Evolutionary conservation across 2,888 invertebrate genomes (phyloP), one percentile per base, ranked within the genome.

Genomic region (Nowickia ferox): DNA sequence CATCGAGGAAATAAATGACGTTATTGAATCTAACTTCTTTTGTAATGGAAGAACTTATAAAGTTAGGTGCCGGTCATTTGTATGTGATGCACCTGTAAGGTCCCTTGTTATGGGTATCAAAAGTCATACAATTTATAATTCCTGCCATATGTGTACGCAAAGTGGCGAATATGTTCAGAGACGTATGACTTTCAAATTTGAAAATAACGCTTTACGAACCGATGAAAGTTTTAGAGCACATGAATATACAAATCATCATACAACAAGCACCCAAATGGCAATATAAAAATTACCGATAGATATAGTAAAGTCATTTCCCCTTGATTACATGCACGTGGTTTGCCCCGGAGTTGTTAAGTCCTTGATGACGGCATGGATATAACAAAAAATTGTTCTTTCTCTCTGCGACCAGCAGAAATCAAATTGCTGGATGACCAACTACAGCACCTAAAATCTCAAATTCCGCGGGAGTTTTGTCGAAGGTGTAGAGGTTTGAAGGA

Each of bases 251-350:
- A 76, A 71, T 69, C 69, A 76, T 51, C 82, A 82, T 82, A 61
- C 4, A 46, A 76, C 44, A 46, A 61, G 48, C 15, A 65, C 55
- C 17, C 40, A 63, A 61, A 76, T 55, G 22, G 40, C 30, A 13
- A 69, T 76, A 48, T 63, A 76, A 13, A 76, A 63, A 48, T 63
- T 83, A 51, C 63, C 44, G 71, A 77, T 83, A 65, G 53, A 83
- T 44, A 6, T 83, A 42, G 65, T 83, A 1, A 30, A 65, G 42
- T 65, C 44, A 63, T 74, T 81, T 74, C 61, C 68, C 19, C 51
- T 83, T 17, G 83, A 83, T 44, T 83, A 65, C 57, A 83, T 83
- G 82, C 76, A 83, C 65, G 71, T 83, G n/a, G 82, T 76, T 42
- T 83, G 57, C 40, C 63, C 76, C 42, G 71, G 71, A 46, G 82